Evolutionary conservation across 2,113 vertebrate species (phyloP), one percentile per base, ranked within the genome.

Genomic region (Hipposideros armiger): DNA sequence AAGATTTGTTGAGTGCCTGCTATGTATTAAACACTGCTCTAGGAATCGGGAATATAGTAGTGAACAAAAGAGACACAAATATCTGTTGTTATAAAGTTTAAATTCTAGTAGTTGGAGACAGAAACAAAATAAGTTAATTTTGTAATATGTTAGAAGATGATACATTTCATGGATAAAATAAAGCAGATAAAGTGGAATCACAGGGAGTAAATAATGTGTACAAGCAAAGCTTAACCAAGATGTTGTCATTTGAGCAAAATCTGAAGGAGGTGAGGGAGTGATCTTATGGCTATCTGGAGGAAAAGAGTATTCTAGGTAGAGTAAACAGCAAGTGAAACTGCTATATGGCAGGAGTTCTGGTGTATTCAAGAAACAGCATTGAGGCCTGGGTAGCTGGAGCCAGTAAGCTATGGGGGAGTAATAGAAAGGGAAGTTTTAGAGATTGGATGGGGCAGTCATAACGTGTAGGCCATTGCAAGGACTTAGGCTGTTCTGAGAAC

Each of bases 221-320:
- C 45, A 78, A 91, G 47, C 47, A 91, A 62, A 93, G 22, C 36
- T 87, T 93, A 52, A 70, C 24, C 28, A 20, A 95, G 16, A 91
- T 50, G 26, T 78, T n/a, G 32, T 87, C 54, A 64, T 97, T 66
- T 90, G 81, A 87, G 64, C 20, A 90, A 86, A 97, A 56, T 60
- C 36, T 74, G 20, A 90, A 77, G n/a, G 85, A 87, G 42, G 15
- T 80, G 15, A 86, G 17, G 40, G 42, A 45, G 11, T 56, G 54
- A 69, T 95, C 54, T 86, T 87, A 16, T 85, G 66, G 50, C 32
- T 87, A 22, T 92, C 7, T 94, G 85, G 47, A 91, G 85, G 24
- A 81, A 16, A 67, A 70, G 42, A 87, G 22, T 30, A 45, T 93
- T 93, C 52, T 67, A 47, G 19, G 50, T 47, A 32, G 28, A 73